Percentiles rank a stretch among this genome's conserved stretches.
Evolutionary conservation across 2,113 vertebrate species (phyloP).

Genomic region (Elaphurus davidianus): DNA sequence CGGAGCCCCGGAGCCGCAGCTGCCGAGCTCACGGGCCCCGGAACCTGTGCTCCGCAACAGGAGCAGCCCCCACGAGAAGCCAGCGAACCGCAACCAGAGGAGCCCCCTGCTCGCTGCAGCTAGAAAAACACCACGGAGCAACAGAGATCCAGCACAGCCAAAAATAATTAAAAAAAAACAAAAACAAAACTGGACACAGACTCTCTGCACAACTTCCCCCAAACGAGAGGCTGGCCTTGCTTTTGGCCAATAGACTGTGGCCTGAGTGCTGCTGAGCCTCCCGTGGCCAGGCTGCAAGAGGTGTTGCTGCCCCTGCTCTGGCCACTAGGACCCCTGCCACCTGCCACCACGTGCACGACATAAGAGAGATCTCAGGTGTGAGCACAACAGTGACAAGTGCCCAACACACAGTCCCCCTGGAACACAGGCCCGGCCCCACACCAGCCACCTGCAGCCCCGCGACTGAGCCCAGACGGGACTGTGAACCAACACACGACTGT

Average conservation of each 20-base stretch:
- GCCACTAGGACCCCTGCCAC: background rate
- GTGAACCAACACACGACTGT: rapidly evolving
- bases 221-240: background rate
- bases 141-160: background rate
- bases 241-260: background rate
- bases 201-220: background rate
- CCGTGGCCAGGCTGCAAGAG: background rate
- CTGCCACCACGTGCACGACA: background rate
- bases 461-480: rapidly evolving
- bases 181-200: background rate
- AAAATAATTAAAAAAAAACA: background rate
- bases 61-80: background rate
- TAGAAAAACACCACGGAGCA: background rate
- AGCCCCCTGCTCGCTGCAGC: background rate
- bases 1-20: background rate
- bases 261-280: no score
- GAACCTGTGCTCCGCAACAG: background rate
- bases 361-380: background rate
- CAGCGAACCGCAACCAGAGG: background rate
- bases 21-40: background rate
- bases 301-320: background rate
- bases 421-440: background rate
- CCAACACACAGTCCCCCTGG: background rate
- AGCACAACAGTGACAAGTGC: background rate
- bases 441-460: background rate